Evolutionary conservation across 2,888 invertebrate genomes (phyloP).

Genomic region (Apodemia hepburni): DNA sequence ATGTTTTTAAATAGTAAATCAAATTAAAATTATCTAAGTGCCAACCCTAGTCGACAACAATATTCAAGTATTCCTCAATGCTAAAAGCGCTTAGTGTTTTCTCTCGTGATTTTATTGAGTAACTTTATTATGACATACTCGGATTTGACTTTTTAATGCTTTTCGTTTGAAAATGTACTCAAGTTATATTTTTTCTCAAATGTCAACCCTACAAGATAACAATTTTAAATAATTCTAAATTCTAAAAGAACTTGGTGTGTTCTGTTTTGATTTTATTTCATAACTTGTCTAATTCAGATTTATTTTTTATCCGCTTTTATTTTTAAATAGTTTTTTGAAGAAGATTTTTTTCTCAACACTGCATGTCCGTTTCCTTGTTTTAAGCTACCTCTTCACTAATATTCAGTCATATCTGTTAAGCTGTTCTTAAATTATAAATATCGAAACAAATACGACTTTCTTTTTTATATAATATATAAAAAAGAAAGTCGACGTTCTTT

Average conservation of each 20-base stretch:
- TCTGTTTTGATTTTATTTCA: conserved; percentile 26
- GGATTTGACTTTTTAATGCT: not conserved
- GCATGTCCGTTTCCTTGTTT: no score
- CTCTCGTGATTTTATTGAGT: not conserved
- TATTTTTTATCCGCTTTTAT: not conserved
- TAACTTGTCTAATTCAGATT: conserved; percentile 16
- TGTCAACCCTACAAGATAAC: conserved; percentile 30
- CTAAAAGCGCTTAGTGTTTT: not conserved
- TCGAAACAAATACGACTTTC: no score
- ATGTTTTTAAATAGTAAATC: conserved; percentile 3
- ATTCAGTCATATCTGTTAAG: no score
- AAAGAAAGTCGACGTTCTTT: no score
- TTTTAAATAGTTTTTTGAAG: not conserved
- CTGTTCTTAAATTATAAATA: no score
- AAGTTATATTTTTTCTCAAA: conserved; percentile 25
- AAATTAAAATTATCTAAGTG: conserved; percentile 19
- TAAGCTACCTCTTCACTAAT: no score
- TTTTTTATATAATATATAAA: no score
- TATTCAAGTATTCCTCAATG: conserved; percentile 27
- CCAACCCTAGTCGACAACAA: conserved; percentile 32
- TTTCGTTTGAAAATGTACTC: not conserved
- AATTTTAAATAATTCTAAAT: conserved; percentile 39
- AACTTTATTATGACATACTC: not conserved
- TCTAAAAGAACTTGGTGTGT: conserved; percentile 32
- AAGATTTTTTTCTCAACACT: no score